Evolutionary conservation across 2,888 invertebrate genomes (phyloP).

Genomic region (Catocala nupta): DNA sequence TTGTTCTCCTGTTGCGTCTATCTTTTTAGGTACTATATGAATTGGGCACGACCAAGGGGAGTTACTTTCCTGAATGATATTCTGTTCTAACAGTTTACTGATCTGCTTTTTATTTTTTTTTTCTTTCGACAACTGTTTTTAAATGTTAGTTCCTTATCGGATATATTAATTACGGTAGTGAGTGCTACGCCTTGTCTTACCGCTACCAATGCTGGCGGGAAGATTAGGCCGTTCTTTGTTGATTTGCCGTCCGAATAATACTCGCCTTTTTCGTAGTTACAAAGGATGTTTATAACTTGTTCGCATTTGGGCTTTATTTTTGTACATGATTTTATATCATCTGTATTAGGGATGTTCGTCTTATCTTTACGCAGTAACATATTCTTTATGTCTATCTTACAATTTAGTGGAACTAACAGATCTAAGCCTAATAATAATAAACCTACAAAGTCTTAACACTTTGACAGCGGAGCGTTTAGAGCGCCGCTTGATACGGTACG

Average conservation of each 20-base stretch:
- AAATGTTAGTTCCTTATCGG: too few species aligned
- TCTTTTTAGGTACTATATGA: constrained; percentile 19
- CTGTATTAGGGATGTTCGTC: too few species aligned
- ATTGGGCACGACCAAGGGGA: constrained; percentile 5
- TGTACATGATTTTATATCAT: constrained; percentile 31
- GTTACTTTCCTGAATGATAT: too few species aligned
- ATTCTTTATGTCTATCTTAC: constrained; percentile 49
- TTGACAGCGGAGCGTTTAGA: constrained; percentile 8
- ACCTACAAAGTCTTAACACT: constrained; percentile 11
- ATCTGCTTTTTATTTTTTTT: too few species aligned
- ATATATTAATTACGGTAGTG: too few species aligned
- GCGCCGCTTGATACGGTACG: constrained; percentile 11
- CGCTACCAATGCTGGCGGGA: too few species aligned
- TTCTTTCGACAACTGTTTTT: too few species aligned
- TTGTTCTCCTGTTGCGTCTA: constrained; percentile 19
- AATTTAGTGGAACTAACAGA: constrained; percentile 27
- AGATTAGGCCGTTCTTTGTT: too few species aligned
- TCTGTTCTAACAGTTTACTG: too few species aligned
- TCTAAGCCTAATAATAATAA: constrained; percentile 50
- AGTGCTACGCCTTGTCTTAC: too few species aligned
- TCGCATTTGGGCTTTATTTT: constrained; percentile 34
- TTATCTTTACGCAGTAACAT: too few species aligned
- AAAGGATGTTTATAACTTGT: constrained; percentile 37
- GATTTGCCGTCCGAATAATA: constrained; percentile 10
- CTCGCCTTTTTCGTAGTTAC: constrained; percentile 38